Evolutionary conservation across 2,888 invertebrate genomes (phyloP), one percentile per base, ranked within the genome.

Genomic region (Clepsis dumicolana): DNA sequence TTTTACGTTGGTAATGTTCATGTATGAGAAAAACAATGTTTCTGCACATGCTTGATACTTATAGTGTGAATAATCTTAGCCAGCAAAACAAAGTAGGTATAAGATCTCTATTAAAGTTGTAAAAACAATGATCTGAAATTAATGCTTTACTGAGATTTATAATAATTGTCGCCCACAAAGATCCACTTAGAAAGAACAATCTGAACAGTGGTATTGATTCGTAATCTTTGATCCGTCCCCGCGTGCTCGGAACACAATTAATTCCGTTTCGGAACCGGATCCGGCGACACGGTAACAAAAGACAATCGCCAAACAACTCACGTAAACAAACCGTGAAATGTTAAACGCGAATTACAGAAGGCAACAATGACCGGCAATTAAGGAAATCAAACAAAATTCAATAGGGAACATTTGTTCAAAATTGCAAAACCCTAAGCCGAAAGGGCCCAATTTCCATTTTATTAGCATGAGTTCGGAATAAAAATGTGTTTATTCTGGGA

Each of bases 401-500:
- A 90, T 89, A 86, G 88, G 86, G 82, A 85, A 85, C 89, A 90
- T 90, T 91, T 89, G 90, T 90, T 59, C 68, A 83, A 85, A 89
- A 90, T 89, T 87, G 87, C 89, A 80, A 86, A 87, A 83, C 88
- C 86, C 84, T 88, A 86, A 90, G 85, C 90, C 85, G 83, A 87
- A 89, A 89, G 85, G 88, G 85, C 80, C 84, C 81, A 85, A 90
- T 91, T 91, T 91, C 82, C 91, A 91, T 91, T 90, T 91, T 90
- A 91, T 90, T 90, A 89, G 90, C 89, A 85, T 89, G 87, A 84
- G 86, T 85, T 85, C 80, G 80, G 88, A 89, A 89, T 90, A 91
- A 91, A 90, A 91, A 89, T 89, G 90, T 91, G 90, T 90, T 91
- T 90, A 90, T 90, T 86, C 78, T 88, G 85, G 85, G 78, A 85